Percentiles rank a stretch among this genome's conserved stretches.
phyloP scores from a whole-genome alignment of 35 echinoderm and acorn worm species.

The Ptychodera flava region DNA sequence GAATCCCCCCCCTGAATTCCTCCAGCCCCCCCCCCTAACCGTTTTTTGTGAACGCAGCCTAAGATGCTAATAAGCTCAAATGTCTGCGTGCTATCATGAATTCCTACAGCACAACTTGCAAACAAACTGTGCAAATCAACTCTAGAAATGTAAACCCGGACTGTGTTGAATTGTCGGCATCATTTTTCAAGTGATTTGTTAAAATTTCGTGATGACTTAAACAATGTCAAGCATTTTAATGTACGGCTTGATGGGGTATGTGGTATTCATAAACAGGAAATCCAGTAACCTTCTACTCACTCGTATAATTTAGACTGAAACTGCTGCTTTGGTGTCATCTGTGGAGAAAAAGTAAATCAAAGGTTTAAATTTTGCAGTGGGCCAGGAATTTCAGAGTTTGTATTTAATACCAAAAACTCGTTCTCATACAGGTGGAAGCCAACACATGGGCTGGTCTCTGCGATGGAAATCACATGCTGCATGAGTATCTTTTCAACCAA shows the following conservation, averaged over 20 bases:
- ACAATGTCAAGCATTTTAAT: too few species aligned
- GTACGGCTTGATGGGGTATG: too few species aligned
- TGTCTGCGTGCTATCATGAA: background rate
- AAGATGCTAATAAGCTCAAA: background rate
- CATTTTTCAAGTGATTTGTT: background rate
- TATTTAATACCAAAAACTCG: too few species aligned
- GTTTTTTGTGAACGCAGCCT: too few species aligned
- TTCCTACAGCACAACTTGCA: background rate
- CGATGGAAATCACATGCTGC: conserved; percentile 91
- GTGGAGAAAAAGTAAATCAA: too few species aligned
- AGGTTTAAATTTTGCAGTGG: too few species aligned
- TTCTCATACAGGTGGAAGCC: conserved; percentile 23
- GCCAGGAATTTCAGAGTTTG: too few species aligned
- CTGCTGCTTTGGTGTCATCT: background rate
- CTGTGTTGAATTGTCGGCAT: background rate
- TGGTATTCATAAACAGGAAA: too few species aligned
- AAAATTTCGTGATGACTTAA: background rate
- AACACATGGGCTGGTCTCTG: conserved; percentile 68
- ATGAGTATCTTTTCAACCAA: conserved; percentile 95
- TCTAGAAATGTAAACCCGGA: background rate
- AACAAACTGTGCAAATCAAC: background rate
- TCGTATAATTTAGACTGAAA: too few species aligned
- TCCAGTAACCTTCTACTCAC: too few species aligned
- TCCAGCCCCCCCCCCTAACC: too few species aligned
- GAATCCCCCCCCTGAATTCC: too few species aligned